These are phyloP conservation scores for Lamellibrachia satsuma DNA, from an alignment of 2,888 invertebrate genomes.

Conservation along the genomic window DNA sequence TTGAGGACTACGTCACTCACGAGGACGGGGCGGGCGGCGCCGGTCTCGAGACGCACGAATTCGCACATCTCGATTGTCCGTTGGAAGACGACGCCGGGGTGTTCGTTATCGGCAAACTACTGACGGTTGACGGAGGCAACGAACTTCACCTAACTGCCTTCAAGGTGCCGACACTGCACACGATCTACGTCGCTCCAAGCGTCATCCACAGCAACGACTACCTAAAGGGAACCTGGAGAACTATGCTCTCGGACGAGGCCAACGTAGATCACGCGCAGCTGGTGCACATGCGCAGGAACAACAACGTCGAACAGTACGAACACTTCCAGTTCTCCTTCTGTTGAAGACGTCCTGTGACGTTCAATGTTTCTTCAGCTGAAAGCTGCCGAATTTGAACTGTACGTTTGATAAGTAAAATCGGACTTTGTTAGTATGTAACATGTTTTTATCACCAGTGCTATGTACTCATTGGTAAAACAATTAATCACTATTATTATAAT, in stretches of 20 bases:
- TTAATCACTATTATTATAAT: no score
- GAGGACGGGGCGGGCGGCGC: slow-evolving; percentile 36
- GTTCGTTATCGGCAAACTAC: slow-evolving; percentile 41
- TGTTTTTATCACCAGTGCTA: no score
- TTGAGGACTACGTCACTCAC: slow-evolving; percentile 39
- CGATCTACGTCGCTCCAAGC: slow-evolving; percentile 31
- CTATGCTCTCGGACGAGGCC: slow-evolving; percentile 29
- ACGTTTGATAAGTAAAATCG: no score
- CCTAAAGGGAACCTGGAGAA: slow-evolving; percentile 44
- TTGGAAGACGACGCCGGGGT: slow-evolving; percentile 40
- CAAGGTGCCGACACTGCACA: slow-evolving; percentile 34
- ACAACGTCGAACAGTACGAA: no score
- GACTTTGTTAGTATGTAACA: no score
- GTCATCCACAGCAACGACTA: slow-evolving; percentile 38
- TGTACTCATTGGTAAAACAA: no score
- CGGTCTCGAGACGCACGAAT: slow-evolving; percentile 43
- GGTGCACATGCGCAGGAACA: no score
- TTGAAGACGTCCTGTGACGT: no score
- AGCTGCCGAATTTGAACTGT: no score
- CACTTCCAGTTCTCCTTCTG: no score
- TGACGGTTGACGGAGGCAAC: slow-evolving; percentile 25
- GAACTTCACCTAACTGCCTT: slow-evolving; percentile 37
- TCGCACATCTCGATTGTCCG: slow-evolving; percentile 45
- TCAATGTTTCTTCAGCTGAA: no score
- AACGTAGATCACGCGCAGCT: no score